Base-by-base conservation (phyloP, 92 coral and sea anemone genomes). In the Palythoa grandis region DNA sequence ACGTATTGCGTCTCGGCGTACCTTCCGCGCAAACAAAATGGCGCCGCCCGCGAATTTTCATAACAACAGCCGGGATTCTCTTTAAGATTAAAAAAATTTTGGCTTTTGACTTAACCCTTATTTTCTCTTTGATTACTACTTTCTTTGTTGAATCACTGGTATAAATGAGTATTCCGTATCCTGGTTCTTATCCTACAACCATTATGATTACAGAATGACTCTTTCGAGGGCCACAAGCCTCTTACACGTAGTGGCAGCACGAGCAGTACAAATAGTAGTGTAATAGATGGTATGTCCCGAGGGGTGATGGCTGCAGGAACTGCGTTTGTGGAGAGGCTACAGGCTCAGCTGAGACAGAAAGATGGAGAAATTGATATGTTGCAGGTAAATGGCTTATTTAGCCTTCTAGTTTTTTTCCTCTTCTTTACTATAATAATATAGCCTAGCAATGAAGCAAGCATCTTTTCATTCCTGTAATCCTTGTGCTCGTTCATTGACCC, bases 321-420 rank as follows among this genome's bases (percentile, higher is more conserved):
- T 12, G 92, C 93, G 10, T 69, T 95, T 74, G 91, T 97, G 15
- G 99, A 95, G 71, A 89, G 98, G 82, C 88, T 97, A 70, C 99
- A 93, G 89, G 99, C 99, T 90, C 96, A 95, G 63, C 92, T 97
- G 52, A 91, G 95, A 65, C 98, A 93, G 82, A 97, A 97, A 76
- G 99, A 97, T 78, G 99, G 99, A n/a, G 99, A 95, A 87, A 87
- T 95, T n/a, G 89, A 83, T 56, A 89, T 95, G 70, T 77, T 97
- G 87, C 98, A 97, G 92, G 99, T 96, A 37, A n/a, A 67, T 40
- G n/a, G 25, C 11, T 63, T 63, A 1, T 17, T n/a, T 63, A 6
- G 23, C 8, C 14, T 23, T 63, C 48, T 56, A 8, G 14, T 15
- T 6, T 53, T 24, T 23, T 5, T 24, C 19, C 7, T 12, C 69